These are phyloP conservation scores for Lepidotrigona ventralis DNA, from an alignment of 1,140 invertebrate species.

Conservation along the genomic window DNA sequence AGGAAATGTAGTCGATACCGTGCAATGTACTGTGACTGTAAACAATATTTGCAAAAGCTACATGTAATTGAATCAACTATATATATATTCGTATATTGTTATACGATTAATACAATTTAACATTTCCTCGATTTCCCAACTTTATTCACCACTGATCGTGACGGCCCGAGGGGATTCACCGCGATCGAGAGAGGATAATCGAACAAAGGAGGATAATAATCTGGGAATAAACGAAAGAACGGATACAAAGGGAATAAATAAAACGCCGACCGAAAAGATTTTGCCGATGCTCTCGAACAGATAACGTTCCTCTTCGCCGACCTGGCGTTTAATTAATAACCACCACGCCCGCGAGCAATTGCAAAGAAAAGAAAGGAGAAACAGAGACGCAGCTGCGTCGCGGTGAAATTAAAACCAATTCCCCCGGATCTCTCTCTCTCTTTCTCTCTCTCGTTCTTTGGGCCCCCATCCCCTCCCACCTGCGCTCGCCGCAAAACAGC, in stretches of 20 bases:
- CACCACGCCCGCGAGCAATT: slow-evolving; percentile 56
- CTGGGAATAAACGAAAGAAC: no score
- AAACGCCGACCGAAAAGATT: neutral
- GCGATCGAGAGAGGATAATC: slow-evolving; percentile 16
- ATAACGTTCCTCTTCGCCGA: slow-evolving; percentile 45
- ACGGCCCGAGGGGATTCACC: neutral
- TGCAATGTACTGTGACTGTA: no score
- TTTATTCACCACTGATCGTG: no score
- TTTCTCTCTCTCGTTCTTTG: neutral
- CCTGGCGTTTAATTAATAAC: slow-evolving; percentile 72
- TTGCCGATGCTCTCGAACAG: slow-evolving; percentile 11
- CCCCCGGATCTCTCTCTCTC: neutral
- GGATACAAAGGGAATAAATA: neutral
- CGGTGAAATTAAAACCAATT: slow-evolving; percentile 27
- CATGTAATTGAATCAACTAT: no score
- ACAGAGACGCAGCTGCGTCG: neutral
- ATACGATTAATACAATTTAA: no score
- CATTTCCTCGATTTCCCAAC: no score
- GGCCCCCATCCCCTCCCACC: no score
- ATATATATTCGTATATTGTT: no score
- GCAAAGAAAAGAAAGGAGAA: slow-evolving; percentile 34
- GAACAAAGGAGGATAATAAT: slow-evolving; percentile 9
- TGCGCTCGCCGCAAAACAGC: neutral
- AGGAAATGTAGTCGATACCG: neutral
- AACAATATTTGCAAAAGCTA: no score